These are phyloP conservation scores for Tragelaphus strepsiceros DNA, from an alignment of 2,113 vertebrate species.

Conservation along the genomic window DNA sequence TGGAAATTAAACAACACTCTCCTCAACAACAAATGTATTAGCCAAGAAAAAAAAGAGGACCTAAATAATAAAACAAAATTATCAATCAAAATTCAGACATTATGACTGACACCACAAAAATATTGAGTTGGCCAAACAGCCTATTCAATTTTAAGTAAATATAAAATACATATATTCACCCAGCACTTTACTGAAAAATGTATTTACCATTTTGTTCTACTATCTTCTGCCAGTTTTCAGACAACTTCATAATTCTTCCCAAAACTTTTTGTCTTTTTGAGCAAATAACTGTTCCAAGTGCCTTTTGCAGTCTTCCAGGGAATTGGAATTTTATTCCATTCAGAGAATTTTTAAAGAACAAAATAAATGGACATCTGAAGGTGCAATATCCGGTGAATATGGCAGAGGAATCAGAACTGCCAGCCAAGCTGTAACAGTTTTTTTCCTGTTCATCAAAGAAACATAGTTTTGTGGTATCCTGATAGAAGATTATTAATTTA, in stretches of 20 bases:
- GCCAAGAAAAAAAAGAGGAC: neutral
- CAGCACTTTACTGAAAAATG: neutral
- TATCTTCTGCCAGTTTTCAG: neutral
- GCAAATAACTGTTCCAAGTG: neutral
- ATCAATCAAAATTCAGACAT: neutral
- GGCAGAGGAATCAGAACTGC: neutral
- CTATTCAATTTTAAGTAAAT: neutral
- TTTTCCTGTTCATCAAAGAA: neutral
- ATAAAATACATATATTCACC: neutral
- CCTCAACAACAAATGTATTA: neutral
- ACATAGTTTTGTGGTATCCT: neutral
- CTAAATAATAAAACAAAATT: neutral
- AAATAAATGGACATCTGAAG: neutral
- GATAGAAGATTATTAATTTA: neutral
- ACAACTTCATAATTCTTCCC: neutral
- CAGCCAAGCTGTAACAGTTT: neutral
- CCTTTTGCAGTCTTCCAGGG: neutral
- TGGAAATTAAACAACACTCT: neutral
- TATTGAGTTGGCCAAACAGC: neutral
- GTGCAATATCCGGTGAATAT: neutral
- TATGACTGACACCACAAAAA: neutral
- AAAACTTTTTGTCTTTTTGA: neutral
- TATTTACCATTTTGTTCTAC: neutral
- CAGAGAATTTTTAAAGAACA: neutral
- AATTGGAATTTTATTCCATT: neutral